Evolutionary conservation across 1,140 invertebrate species (phyloP).

Genomic region (Lerema accius): DNA sequence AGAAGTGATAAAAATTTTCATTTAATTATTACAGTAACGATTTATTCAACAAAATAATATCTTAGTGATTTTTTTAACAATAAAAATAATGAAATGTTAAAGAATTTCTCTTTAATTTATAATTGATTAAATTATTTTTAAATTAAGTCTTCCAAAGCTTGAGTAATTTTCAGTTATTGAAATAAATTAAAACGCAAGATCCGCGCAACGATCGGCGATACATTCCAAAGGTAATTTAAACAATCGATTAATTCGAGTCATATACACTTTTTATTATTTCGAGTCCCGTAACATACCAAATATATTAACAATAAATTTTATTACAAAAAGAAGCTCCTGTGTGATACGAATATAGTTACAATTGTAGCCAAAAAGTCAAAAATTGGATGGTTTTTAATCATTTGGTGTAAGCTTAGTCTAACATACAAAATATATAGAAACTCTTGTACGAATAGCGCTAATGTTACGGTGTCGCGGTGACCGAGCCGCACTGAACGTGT

Average conservation of each 20-base stretch:
- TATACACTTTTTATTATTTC: constrained; percentile 1
- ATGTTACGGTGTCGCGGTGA: neutral
- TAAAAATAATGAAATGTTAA: too few relatives aligned
- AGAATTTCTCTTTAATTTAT: too few relatives aligned
- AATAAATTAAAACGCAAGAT: neutral
- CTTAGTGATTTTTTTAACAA: too few relatives aligned
- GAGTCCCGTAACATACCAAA: constrained; percentile 21
- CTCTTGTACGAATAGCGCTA: constrained; percentile 17
- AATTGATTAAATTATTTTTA: too few relatives aligned
- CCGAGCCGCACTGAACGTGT: too few relatives aligned
- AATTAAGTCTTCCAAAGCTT: too few relatives aligned
- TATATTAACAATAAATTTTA: constrained; percentile 29
- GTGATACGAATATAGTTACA: constrained; percentile 10
- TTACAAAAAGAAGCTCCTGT: constrained; percentile 26
- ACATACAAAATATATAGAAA: constrained; percentile 29
- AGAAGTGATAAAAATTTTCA: too few relatives aligned
- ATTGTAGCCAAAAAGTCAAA: constrained; percentile 19
- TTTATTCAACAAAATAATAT: too few relatives aligned
- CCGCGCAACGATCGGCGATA: constrained; percentile 17
- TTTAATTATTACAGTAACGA: neutral
- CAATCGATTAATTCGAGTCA: neutral
- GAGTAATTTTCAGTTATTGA: too few relatives aligned
- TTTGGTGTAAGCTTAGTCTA: constrained; percentile 27
- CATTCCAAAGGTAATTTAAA: constrained; percentile 19
- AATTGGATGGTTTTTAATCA: constrained; percentile 23